These are phyloP conservation scores for Passerculus sandwichensis DNA, from an alignment of 2,797 vertebrate species.

Conservation along the genomic window DNA sequence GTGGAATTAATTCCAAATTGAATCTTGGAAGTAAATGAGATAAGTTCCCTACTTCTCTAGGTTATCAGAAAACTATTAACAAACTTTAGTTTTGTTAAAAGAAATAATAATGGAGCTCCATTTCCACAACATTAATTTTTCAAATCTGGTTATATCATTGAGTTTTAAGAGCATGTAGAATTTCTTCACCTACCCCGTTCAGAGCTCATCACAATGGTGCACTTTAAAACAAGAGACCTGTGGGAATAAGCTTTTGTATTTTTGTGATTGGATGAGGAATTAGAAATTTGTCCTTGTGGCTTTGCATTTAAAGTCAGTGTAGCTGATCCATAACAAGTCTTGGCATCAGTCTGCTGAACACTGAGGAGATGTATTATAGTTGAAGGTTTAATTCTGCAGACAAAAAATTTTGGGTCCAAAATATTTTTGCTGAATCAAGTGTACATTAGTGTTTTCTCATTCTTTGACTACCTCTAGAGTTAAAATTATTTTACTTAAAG, in stretches of 20 bases:
- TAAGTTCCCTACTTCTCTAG: constrained; percentile 19
- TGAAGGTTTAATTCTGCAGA: neutral
- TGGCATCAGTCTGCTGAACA: neutral
- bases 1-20: constrained; percentile 57
- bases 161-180: neutral
- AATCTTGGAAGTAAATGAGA: constrained; percentile 62
- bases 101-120: constrained; percentile 15
- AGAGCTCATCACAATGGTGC: neutral
- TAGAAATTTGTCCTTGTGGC: neutral
- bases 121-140: constrained; percentile 50
- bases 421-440: neutral
- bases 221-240: neutral
- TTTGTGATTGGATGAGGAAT: neutral
- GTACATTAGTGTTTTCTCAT: neutral
- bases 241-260: neutral
- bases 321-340: neutral
- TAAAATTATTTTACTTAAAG: neutral
- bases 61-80: constrained; percentile 51
- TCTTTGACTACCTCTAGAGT: neutral
- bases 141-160: neutral
- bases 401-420: neutral
- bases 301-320: neutral
- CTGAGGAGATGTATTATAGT: neutral
- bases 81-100: constrained; percentile 54
- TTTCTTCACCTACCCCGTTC: neutral